Conservation (phyloP, 2,113 vertebrate genomes). For the Marmota flaviventris region DNA sequence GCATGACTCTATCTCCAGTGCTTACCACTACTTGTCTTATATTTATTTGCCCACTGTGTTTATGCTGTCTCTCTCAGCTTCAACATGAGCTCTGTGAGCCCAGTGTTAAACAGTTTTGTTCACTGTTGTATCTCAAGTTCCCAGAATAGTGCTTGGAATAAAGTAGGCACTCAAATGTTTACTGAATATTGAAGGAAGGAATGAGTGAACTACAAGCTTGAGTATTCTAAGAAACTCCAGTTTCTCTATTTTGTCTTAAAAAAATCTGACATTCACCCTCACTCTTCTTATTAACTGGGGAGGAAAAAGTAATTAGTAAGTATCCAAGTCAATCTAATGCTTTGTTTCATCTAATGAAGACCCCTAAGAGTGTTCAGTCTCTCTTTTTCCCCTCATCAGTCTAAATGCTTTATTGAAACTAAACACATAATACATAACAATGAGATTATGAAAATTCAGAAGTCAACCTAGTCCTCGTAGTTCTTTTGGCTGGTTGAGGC, state of each 20-base stretch:
- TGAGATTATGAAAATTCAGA: background rate
- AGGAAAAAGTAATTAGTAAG: slow-evolving; percentile 1
- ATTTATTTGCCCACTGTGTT: background rate
- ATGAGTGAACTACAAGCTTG: background rate
- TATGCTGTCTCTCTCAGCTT: background rate
- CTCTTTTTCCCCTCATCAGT: too few relatives aligned
- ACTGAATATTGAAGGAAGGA: background rate
- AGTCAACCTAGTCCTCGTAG: background rate
- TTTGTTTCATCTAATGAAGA: background rate
- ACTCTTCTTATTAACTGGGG: background rate
- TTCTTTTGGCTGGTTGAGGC: slow-evolving; percentile 40
- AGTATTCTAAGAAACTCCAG: background rate
- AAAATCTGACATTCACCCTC: background rate
- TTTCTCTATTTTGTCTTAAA: slow-evolving; percentile 50
- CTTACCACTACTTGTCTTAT: background rate
- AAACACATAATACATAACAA: slow-evolving; percentile 21
- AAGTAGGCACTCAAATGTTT: background rate
- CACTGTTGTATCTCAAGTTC: background rate
- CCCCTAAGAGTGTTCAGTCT: background rate
- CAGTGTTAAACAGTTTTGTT: background rate
- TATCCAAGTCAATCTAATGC: slow-evolving; percentile 15
- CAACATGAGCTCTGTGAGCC: background rate
- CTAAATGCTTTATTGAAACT: slow-evolving; percentile 81
- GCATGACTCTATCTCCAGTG: background rate
- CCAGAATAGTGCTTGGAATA: background rate